Conservation (phyloP, 1,140 invertebrate species). For the Ooceraea biroi region DNA sequence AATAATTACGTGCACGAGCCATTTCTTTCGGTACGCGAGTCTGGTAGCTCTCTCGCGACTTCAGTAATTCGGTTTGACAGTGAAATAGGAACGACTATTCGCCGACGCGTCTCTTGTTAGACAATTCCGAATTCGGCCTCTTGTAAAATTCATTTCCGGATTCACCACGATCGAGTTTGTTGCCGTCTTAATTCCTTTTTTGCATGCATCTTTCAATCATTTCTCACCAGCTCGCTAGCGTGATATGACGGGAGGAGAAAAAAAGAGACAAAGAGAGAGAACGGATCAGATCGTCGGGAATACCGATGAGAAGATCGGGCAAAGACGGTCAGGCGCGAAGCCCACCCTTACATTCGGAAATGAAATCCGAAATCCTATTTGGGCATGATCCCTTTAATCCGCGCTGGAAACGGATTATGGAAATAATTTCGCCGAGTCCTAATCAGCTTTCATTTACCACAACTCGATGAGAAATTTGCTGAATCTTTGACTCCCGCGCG, state of each 20-base stretch:
- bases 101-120: slow-evolving; percentile 65
- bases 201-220: slow-evolving; percentile 31
- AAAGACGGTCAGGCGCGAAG: slow-evolving; percentile 1
- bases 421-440: slow-evolving; percentile 73
- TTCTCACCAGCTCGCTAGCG: slow-evolving; percentile 45
- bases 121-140: slow-evolving; percentile 30
- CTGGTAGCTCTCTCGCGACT: not conserved
- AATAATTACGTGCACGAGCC: not conserved
- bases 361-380: slow-evolving; percentile 67
- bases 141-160: slow-evolving; percentile 62
- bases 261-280: slow-evolving; percentile 2
- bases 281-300: slow-evolving; percentile 54
- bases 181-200: slow-evolving; percentile 63
- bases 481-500: slow-evolving; percentile 48
- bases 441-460: slow-evolving; percentile 72
- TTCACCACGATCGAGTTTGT: slow-evolving; percentile 19
- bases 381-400: slow-evolving; percentile 67
- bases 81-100: slow-evolving; percentile 55
- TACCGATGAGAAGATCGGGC: slow-evolving; percentile 24
- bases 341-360: slow-evolving; percentile 23
- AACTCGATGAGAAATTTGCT: slow-evolving; percentile 45
- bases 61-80: slow-evolving; percentile 65
- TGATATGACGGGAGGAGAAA: slow-evolving; percentile 51
- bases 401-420: slow-evolving; percentile 64
- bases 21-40: slow-evolving; percentile 12